phyloP scores from a whole-genome alignment of 2,797 vertebrate species.

The Limnodromus scolopaceus region DNA sequence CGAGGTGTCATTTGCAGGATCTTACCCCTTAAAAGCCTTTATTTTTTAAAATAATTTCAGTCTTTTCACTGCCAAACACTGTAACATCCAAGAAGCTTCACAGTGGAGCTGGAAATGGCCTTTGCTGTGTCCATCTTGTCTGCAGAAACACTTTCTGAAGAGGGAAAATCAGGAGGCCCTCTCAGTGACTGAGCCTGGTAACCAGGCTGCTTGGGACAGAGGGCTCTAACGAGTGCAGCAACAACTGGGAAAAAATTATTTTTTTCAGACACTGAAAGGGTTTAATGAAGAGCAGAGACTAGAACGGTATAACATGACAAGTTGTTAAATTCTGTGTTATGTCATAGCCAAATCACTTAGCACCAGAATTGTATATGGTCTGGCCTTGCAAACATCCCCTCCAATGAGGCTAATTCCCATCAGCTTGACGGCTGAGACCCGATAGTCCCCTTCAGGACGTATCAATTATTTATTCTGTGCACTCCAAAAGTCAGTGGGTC shows the following conservation, averaged over 20 bases:
- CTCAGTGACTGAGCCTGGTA: accelerated
- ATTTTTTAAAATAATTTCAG: background rate
- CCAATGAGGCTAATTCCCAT: slow-evolving; percentile 41
- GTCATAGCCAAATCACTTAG: background rate
- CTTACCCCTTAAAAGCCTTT: background rate
- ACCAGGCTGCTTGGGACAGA: background rate
- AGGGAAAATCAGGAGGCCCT: background rate
- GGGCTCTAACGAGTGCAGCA: background rate
- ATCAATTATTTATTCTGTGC: slow-evolving; percentile 27
- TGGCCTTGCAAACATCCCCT: background rate
- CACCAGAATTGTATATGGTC: background rate
- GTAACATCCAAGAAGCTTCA: background rate
- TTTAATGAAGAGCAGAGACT: slow-evolving; percentile 20
- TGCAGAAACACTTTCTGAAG: background rate
- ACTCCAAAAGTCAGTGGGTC: slow-evolving; percentile 34
- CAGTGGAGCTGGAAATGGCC: background rate
- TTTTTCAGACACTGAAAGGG: background rate
- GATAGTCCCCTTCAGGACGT: background rate
- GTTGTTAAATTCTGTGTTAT: background rate
- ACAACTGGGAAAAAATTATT: background rate
- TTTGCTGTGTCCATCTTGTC: background rate
- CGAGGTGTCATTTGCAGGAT: background rate
- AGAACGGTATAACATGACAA: background rate
- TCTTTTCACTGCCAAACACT: background rate
- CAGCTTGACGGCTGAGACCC: background rate